Base-by-base conservation (phyloP, 2,888 invertebrate species). In the Xylota segnis region DNA sequence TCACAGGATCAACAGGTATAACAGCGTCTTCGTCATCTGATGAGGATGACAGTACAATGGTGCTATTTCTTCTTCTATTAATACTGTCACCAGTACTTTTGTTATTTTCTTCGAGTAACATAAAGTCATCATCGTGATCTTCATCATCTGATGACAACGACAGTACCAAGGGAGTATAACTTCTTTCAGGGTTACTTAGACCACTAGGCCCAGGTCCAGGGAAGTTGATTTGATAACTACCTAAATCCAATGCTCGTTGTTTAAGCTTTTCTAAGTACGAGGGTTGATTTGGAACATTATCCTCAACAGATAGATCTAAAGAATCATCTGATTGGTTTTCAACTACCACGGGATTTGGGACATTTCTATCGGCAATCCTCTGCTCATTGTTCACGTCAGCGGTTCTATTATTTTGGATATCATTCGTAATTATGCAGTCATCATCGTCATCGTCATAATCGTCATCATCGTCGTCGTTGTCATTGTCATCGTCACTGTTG, bases 131-230 rank as follows among this genome's bases (percentile, higher is more conserved):
- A 23, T 23, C 23, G 3, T 23, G 23, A 23, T 23, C 43, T 5
- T 43, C 43, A 1, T 81, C 81, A 68, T 81, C 68, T 16, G 61
- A 76, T 54, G 63, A 70, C 3, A 54, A 61, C 18, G 34, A 50
- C 14, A 66, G n/a, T 43, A 83, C 47, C 47, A 68, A 54, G 2
- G 63, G 12, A 29, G 14, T 40, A 23, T 10, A 29, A 3, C 29
- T 29, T 63, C 32, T 18, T 14, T 12, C 45, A 16, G 14, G 4
- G 34, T 14, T 45, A 9, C 5, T 59, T 10, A 27, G 10, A 10
- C 12, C 37, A 37, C 10, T 37, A 37, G 32, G 32, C 7, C 32
- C 32, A 7, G 32, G 32, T 32, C 1, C 5, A 37, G 10, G 10
- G 3, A 7, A 10, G 0, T 37, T 12, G 10, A 37, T 7, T 34